Percentiles rank a stretch among this genome's conserved stretches.
phyloP scores from a whole-genome alignment of 2,888 invertebrate genomes.

The Gymnoscelis rufifasciata region DNA sequence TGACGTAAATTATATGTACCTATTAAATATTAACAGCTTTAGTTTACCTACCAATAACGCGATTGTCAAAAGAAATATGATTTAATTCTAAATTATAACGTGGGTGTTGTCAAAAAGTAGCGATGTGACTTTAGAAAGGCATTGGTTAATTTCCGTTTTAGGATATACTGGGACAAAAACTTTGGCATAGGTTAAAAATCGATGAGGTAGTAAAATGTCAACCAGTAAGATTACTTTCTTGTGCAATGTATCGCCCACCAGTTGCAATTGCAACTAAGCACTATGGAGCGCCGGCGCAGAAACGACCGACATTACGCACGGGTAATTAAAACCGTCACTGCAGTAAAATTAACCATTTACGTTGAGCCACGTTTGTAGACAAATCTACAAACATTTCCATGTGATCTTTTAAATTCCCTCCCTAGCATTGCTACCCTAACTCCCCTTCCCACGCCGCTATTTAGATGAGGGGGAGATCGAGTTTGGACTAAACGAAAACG shows the following conservation, averaged over 20 bases:
- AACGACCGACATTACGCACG: conserved; percentile 2
- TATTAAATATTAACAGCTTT: no score
- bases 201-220: conserved; percentile 21
- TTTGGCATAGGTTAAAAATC: no score
- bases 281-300: conserved; percentile 3
- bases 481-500: conserved; percentile 8
- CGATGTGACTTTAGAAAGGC: no score
- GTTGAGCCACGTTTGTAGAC: neutral
- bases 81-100: no score
- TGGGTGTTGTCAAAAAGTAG: no score
- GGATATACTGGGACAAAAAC: no score
- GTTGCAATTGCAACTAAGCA: conserved; percentile 7
- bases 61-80: no score
- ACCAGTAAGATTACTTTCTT: conserved; percentile 11
- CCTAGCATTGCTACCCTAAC: conserved; percentile 5
- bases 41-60: no score
- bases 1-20: no score
- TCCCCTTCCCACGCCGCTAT: conserved; percentile 12
- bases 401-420: neutral
- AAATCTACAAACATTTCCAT: conserved; percentile 1
- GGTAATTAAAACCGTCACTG: neutral
- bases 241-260: conserved; percentile 6
- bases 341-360: neutral
- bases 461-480: conserved; percentile 14
- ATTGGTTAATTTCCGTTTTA: no score